Evolutionary conservation across 1,140 invertebrate species (phyloP).

Genomic region (Drosophila athabasca): DNA sequence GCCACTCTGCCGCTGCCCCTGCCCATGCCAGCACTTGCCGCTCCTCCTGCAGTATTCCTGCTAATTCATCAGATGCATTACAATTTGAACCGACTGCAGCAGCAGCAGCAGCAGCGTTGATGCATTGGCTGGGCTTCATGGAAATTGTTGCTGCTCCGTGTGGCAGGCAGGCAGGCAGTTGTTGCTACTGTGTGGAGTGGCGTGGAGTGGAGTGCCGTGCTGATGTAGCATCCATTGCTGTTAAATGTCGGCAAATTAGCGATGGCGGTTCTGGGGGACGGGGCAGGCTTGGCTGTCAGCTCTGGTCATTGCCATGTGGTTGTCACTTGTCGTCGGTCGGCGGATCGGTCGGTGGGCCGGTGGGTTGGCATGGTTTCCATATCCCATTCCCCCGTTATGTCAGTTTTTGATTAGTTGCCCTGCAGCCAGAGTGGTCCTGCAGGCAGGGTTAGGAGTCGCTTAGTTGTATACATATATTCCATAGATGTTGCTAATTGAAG

Average conservation of each 20-base stretch:
- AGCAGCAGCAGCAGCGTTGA: constrained; percentile 14
- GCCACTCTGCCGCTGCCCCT: background rate
- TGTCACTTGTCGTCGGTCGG: constrained; percentile 64
- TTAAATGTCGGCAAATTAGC: constrained; percentile 74
- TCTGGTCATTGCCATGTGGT: constrained; percentile 53
- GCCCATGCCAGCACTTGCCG: too few relatives aligned
- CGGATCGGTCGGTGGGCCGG: constrained; percentile 39
- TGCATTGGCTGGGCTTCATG: constrained; percentile 31
- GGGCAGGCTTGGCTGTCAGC: background rate
- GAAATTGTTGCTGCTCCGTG: constrained; percentile 17
- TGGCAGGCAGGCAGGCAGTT: background rate
- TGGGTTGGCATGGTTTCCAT: constrained; percentile 4
- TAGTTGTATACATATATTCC: background rate
- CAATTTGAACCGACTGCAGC: constrained; percentile 44
- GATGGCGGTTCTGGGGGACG: constrained; percentile 49
- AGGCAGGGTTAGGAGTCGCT: background rate
- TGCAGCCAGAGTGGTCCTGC: background rate
- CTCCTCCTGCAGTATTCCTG: constrained; percentile 7
- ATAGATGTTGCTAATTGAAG: constrained; percentile 25
- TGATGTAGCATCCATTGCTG: constrained; percentile 52
- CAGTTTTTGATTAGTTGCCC: constrained; percentile 63
- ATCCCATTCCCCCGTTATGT: constrained; percentile 11
- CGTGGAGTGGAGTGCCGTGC: constrained; percentile 9
- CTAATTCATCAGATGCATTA: constrained; percentile 61
- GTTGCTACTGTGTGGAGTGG: constrained; percentile 17